A percentile compares a stretch with the other conserved stretches of the same genome.
These are phyloP conservation scores for Diploscapter pachys DNA, from an alignment of 1,140 invertebrate species.

Conservation along the genomic window DNA sequence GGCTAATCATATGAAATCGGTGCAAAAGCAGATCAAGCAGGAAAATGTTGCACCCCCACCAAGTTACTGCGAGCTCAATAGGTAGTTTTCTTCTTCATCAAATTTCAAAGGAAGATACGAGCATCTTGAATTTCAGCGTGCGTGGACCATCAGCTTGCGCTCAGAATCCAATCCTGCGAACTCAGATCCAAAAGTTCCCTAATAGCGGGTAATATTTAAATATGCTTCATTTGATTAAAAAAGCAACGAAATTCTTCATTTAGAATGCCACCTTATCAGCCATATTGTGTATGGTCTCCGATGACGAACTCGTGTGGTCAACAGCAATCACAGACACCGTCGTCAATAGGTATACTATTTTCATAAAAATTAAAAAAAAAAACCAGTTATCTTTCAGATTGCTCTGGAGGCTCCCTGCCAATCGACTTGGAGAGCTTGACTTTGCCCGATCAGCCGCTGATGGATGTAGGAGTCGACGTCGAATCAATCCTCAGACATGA, in stretches of 20 bases:
- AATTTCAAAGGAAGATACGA: no score
- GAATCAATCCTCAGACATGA: slow-evolving; percentile 43
- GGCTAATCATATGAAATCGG: not conserved
- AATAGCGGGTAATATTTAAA: not conserved
- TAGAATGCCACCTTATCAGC: no score
- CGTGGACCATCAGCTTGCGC: slow-evolving; percentile 27
- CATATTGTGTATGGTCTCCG: not conserved
- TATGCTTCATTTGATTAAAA: not conserved
- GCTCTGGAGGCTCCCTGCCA: slow-evolving; percentile 26
- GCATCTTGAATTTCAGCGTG: slow-evolving; percentile 24
- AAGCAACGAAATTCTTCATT: no score
- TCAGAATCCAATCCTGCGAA: slow-evolving; percentile 50
- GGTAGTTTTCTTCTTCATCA: no score
- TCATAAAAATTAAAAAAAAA: slow-evolving; percentile 3
- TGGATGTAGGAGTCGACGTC: slow-evolving; percentile 42
- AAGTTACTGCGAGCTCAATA: slow-evolving; percentile 51
- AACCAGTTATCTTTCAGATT: no score
- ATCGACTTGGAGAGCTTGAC: slow-evolving; percentile 43
- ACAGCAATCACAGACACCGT: slow-evolving; percentile 12
- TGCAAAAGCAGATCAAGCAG: slow-evolving; percentile 28
- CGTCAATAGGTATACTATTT: slow-evolving; percentile 1
- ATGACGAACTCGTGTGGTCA: slow-evolving; percentile 2
- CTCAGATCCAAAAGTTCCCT: slow-evolving; percentile 13
- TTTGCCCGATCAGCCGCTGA: slow-evolving; percentile 40
- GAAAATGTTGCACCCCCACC: slow-evolving; percentile 42